Base-by-base conservation (phyloP, 1,140 invertebrate species). In the Globodera ellingtonae region DNA sequence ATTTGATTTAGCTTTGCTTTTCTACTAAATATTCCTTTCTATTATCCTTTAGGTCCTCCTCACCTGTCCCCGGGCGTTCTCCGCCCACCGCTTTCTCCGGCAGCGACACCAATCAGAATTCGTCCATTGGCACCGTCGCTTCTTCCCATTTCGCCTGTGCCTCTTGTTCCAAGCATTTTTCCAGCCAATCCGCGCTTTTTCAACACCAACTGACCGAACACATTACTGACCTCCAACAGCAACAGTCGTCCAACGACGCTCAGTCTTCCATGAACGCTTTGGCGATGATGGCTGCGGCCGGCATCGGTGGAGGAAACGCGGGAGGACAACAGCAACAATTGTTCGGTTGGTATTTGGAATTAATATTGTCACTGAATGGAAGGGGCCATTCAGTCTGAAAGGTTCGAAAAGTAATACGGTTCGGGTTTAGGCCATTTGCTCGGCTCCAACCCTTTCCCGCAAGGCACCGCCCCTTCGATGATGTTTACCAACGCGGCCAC, bases 171-270 rank as follows among this genome's bases (percentile, higher is more conserved):
- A 81, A 77, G 46, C 67, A 81, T 21, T 81, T 81, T 50, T 21
- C 48, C 24, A 65, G 74, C 21, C 66, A 67, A 67, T 59, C 72
- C 5, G 72, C 67, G 10, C 62, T 81, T 7, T 66, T 81, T 18
- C 80, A 81, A 48, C 80, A 81, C 66, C 80, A 81, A 71, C 21
- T 81, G 47, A 72, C 59, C 15, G 67, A 72, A 46, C 80, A 81
- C 69, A 66, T 69, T 21, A 78, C 21, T 48, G 48, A 52, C 46
- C 18, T 21, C 67, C 81, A 48, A 15, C 56, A 81, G 48, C 44
- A 59, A 35, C 73, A 59, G 73, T 69, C 52, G 35, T 62, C 56
- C 56, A 48, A 44, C 21, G 52, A 44, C 48, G 18, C 56, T 44
- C 67, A 70, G 67, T 70, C 67, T n/a, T 44, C 67, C 35, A 44